Percentiles rank a stretch among this genome's conserved stretches.
Conservation (phyloP, 2,888 invertebrate genomes). For the Gortyna flavago region DNA sequence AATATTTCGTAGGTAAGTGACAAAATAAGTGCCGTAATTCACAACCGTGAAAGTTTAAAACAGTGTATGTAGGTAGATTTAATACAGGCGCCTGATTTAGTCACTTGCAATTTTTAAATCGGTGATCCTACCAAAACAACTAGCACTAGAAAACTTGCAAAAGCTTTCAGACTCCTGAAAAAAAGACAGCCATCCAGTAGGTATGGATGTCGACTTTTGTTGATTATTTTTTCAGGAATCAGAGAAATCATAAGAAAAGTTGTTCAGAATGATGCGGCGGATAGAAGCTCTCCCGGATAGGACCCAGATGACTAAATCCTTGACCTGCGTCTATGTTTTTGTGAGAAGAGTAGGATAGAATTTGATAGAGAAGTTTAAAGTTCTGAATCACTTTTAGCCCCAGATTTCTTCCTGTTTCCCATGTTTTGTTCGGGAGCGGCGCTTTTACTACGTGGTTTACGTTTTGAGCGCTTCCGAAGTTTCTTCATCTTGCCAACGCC, state of each 20-base stretch:
- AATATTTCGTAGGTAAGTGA: neutral
- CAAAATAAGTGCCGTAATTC: neutral
- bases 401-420: conserved; percentile 77
- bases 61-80: neutral
- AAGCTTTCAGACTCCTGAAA: neutral
- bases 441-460: conserved; percentile 85
- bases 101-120: neutral
- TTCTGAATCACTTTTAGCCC: conserved; percentile 87
- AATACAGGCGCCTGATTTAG: neutral
- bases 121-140: neutral
- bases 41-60: neutral
- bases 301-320: neutral
- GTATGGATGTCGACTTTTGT: neutral
- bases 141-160: neutral
- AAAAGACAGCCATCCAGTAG: neutral
- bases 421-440: conserved; percentile 80
- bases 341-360: conserved; percentile 6
- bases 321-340: neutral
- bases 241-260: neutral
- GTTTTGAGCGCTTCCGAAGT: conserved; percentile 78
- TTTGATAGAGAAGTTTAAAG: conserved; percentile 66
- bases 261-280: neutral
- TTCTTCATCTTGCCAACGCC: conserved; percentile 72
- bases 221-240: neutral
- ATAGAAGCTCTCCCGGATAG: neutral